Conservation (phyloP, 2,888 invertebrate genomes). For the Tiliacea citrago region DNA sequence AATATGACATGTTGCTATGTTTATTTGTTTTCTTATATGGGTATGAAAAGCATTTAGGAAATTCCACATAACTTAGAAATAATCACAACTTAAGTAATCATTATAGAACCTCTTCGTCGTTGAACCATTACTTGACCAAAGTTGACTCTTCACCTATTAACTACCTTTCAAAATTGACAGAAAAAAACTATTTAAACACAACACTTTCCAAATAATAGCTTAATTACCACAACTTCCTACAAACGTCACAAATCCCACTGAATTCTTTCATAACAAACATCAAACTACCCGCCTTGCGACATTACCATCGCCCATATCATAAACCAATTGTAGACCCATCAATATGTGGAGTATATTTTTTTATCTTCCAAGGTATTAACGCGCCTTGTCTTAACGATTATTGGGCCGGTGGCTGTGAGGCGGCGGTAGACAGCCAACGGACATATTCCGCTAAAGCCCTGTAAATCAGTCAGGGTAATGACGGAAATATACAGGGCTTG, state of each 20-base stretch:
- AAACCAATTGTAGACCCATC: slow-evolving; percentile 77
- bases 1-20: slow-evolving; percentile 1
- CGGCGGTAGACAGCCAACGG: slow-evolving; percentile 73
- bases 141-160: background rate
- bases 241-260: slow-evolving; percentile 15
- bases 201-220: slow-evolving; percentile 10
- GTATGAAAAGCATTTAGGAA: background rate
- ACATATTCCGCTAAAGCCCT: slow-evolving; percentile 80
- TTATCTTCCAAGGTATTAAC: slow-evolving; percentile 80
- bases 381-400: slow-evolving; percentile 87
- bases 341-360: slow-evolving; percentile 72
- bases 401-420: slow-evolving; percentile 80
- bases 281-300: slow-evolving; percentile 59
- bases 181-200: background rate
- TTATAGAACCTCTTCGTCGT: background rate
- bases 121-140: background rate
- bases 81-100: no score
- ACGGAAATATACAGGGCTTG: slow-evolving; percentile 71
- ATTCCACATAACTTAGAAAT: background rate
- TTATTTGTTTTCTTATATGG: background rate
- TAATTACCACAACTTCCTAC: slow-evolving; percentile 21
- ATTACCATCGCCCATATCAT: slow-evolving; percentile 58
- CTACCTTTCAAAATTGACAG: background rate
- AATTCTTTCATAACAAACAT: slow-evolving; percentile 43
- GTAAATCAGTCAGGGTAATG: slow-evolving; percentile 83